Conservation (phyloP, 2,797 vertebrate genomes). For the Hippoglossus hippoglossus region DNA sequence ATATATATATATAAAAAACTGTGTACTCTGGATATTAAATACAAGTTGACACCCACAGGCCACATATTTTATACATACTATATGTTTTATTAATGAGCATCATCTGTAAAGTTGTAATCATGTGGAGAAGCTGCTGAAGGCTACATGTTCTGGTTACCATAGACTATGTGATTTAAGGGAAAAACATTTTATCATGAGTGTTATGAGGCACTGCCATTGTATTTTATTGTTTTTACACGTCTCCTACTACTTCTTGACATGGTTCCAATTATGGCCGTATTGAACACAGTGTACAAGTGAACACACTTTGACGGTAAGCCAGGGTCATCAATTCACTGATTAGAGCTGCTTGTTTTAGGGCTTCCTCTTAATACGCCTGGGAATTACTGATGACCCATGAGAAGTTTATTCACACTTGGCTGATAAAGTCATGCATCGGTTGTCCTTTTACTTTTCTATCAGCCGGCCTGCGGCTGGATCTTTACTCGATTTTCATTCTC, state of each 20-base stretch:
- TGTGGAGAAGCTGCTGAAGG: not conserved
- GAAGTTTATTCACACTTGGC: not conserved
- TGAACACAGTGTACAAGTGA: not conserved
- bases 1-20: not conserved
- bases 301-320: slow-evolving; percentile 2
- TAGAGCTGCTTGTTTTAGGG: not conserved
- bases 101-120: not conserved
- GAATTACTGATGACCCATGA: not conserved
- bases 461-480: not conserved
- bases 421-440: not conserved
- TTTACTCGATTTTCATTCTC: no score
- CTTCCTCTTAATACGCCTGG: not conserved
- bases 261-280: not conserved
- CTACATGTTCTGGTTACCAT: no score
- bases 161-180: no score
- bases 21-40: no score
- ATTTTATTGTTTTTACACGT: not conserved
- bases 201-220: not conserved
- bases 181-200: no score
- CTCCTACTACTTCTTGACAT: not conserved
- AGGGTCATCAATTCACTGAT: slow-evolving; percentile 1
- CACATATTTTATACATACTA: not conserved
- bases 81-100: not conserved
- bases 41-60: no score
- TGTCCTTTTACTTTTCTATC: not conserved